Base-by-base conservation (phyloP, 2,888 invertebrate species). In the Drosophila nigricruria region DNA sequence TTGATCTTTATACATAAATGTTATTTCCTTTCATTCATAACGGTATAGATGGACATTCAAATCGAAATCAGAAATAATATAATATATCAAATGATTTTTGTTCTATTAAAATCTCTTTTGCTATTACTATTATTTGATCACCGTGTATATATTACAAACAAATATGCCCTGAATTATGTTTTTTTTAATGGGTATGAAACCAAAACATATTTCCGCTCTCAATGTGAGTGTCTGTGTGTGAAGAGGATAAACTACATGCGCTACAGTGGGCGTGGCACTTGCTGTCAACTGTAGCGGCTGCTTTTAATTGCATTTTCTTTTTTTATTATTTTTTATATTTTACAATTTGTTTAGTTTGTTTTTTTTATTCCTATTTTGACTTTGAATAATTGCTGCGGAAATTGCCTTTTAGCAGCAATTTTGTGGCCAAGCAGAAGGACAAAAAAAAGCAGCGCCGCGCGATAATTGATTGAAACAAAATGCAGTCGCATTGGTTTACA, bases 311-410 rank as follows among this genome's bases (percentile, higher is more conserved):
- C 61, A 32, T 62, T 52, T 42, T 58, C 20, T 60, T 12, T 10
- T n/a, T 45, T 30, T 30, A 30, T 30, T n/a, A n/a, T 1, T 30
- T 30, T 30, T 10, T 54, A 47, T 34, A 27, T 23, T 57, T 20
- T 58, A 18, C 20, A 20, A 34, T 45, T 47, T 47, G 16, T 53
- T 52, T 27, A 43, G 25, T 32, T 63, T 38, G 45, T 61, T 66
- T n/a, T 42, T 12, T 47, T 18, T 38, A 27, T 36, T 58, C 36
- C 5, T 25, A 30, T 53, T 71, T 60, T 73, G 65, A 70, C 78
- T 53, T 77, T 85, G 82, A 85, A 84, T 79, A 84, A 85, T 85
- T 66, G 70, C 68, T 85, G 88, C 88, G 81, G 81, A 88, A 85
- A 82, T 88, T 71, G 81, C 77, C 79, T 70, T 79, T 88, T 81